Evolutionary conservation across 2,797 vertebrate genomes (phyloP), one percentile per base, ranked within the genome.

Genomic region (Hipposideros larvatus): DNA sequence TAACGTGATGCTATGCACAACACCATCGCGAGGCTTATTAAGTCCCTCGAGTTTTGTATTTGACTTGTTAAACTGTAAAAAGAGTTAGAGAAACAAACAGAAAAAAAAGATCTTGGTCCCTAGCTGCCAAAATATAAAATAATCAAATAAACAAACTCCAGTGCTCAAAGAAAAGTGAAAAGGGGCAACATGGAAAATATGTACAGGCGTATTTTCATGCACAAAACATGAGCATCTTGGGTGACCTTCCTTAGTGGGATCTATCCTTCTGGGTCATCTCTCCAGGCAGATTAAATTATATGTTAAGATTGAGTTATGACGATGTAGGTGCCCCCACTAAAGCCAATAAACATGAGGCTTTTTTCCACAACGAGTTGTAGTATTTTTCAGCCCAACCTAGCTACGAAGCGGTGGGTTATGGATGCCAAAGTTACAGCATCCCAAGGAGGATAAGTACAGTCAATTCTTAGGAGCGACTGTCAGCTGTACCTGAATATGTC

Each of bases 1-100:
- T 98, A 98, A 97, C 94, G 85, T 1, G 71, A 97, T 96, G 97
- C 46, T 97, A 97, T 55, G 79, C 96, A 95, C 59, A 4, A 94
- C 94, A 96, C 94, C 96, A 87, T 97, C 91, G 37, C 10, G 48
- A 96, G 93, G 97, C 96, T 98, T 95, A 93, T 97, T 94, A 92
- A 97, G 94, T 97, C 98, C 96, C 93, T 84, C 1, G 82, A 97
- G 97, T 98, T 98, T 98, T 97, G 97, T 98, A 98, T 99, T 98
- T 99, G 98, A 98, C 98, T 98, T 98, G 98, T 99, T 98, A 99
- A 98, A 98, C 94, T 97, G 96, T 90, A 97, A 97, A 98, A 97
- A 97, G 97, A 98, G 97, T 97, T 97, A 11, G 11, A 97, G 97
- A 96, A 98, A 97, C 95, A 98, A 98, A 98, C 0, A 0, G 65